Conservation (phyloP, 2,797 vertebrate genomes). For the Melanotaenia nigrans region DNA sequence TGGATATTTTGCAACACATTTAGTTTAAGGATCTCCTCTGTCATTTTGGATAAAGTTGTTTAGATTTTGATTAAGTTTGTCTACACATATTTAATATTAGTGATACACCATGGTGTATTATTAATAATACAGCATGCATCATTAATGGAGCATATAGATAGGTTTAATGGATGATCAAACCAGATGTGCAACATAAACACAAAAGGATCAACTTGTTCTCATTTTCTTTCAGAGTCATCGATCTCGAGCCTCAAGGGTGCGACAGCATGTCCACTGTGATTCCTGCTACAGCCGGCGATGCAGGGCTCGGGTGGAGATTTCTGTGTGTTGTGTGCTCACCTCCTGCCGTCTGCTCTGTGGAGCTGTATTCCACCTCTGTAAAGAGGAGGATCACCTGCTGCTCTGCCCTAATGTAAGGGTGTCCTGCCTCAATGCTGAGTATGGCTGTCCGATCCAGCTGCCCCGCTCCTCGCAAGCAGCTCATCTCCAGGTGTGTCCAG, state of each 20-base stretch:
- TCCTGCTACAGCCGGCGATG: slow-evolving; percentile 89
- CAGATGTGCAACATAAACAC: neutral
- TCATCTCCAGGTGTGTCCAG: slow-evolving; percentile 91
- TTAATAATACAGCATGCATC: neutral
- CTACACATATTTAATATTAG: neutral
- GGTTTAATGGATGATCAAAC: neutral
- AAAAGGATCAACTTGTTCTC: neutral
- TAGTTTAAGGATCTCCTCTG: neutral
- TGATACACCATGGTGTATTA: neutral
- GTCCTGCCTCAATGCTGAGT: slow-evolving; percentile 89
- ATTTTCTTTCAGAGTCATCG: slow-evolving; percentile 50
- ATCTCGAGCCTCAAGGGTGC: slow-evolving; percentile 44
- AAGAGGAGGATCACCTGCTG: slow-evolving; percentile 91
- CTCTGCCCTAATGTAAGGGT: slow-evolving; percentile 92
- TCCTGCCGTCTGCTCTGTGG: slow-evolving; percentile 85
- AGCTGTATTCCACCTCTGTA: slow-evolving; percentile 94
- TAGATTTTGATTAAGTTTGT: neutral
- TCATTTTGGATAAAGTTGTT: neutral
- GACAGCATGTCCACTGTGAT: slow-evolving; percentile 90
- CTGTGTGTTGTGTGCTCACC: slow-evolving; percentile 88
- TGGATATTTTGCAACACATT: too few species aligned
- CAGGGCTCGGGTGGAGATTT: slow-evolving; percentile 70
- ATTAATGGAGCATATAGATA: too few species aligned
- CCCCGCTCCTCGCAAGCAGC: slow-evolving; percentile 87
- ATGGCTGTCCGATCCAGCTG: slow-evolving; percentile 91